Conservation (phyloP, 2,888 invertebrate species). For the Dryadula phaetusa region DNA sequence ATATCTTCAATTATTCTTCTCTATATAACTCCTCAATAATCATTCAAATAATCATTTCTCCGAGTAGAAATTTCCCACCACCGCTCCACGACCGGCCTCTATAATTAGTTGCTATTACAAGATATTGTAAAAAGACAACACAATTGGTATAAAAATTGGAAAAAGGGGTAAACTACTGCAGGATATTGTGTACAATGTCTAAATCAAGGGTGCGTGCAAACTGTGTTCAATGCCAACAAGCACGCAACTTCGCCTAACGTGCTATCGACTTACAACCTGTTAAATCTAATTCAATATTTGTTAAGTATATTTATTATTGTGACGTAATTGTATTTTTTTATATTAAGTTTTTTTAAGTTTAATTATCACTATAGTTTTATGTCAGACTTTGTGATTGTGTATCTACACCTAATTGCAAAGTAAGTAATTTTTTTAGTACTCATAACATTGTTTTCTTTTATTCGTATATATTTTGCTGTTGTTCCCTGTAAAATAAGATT, state of each 20-base stretch:
- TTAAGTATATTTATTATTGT: conserved; percentile 77
- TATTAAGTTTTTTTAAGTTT: neutral
- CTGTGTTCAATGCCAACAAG: conserved; percentile 53
- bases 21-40: too few relatives aligned
- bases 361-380: neutral
- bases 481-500: too few relatives aligned
- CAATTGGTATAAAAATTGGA: neutral
- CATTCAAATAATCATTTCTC: too few relatives aligned
- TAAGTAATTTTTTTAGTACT: too few relatives aligned
- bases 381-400: neutral
- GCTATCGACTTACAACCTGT: conserved; percentile 81
- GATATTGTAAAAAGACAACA: neutral
- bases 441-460: too few relatives aligned
- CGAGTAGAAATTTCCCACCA: too few relatives aligned
- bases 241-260: conserved; percentile 79
- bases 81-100: too few relatives aligned
- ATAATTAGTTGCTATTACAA: too few relatives aligned
- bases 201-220: conserved; percentile 65
- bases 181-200: conserved; percentile 58
- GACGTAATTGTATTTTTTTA: conserved; percentile 48
- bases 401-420: too few relatives aligned
- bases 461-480: too few relatives aligned
- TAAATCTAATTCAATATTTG: conserved; percentile 80
- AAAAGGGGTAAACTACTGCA: neutral
- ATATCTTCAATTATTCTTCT: neutral